Evolutionary conservation across 2,888 invertebrate genomes (phyloP).

Genomic region (Microchrysa polita): DNA sequence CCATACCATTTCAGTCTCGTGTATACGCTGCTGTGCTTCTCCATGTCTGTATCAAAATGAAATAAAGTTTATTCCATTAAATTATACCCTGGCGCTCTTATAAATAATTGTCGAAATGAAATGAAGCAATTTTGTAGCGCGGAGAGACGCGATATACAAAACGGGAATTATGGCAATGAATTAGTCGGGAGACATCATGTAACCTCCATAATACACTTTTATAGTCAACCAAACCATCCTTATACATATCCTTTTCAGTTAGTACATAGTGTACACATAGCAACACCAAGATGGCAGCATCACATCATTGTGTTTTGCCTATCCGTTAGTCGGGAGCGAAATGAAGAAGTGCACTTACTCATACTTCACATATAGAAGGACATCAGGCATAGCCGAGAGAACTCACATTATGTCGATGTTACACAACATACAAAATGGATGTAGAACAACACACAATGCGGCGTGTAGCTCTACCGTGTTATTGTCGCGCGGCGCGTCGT

Average conservation of each 20-base stretch:
- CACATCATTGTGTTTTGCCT: too few relatives aligned
- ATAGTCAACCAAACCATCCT: background rate
- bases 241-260: background rate
- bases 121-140: conserved; percentile 1
- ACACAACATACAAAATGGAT: too few relatives aligned
- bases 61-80: background rate
- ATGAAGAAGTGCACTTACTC: conserved; percentile 11
- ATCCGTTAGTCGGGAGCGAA: background rate
- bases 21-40: background rate
- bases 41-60: conserved; percentile 1
- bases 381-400: too few relatives aligned
- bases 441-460: too few relatives aligned
- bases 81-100: background rate
- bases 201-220: background rate
- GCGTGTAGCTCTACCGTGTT: too few relatives aligned
- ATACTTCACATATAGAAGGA: too few relatives aligned
- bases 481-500: too few relatives aligned
- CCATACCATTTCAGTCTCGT: background rate
- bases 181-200: background rate
- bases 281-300: too few relatives aligned
- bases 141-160: too few relatives aligned
- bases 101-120: conserved; percentile 9
- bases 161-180: conserved; percentile 8
- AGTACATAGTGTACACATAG: too few relatives aligned
- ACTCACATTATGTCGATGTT: background rate